phyloP scores from a whole-genome alignment of 2,888 invertebrate genomes.

The Crematogaster levior region DNA sequence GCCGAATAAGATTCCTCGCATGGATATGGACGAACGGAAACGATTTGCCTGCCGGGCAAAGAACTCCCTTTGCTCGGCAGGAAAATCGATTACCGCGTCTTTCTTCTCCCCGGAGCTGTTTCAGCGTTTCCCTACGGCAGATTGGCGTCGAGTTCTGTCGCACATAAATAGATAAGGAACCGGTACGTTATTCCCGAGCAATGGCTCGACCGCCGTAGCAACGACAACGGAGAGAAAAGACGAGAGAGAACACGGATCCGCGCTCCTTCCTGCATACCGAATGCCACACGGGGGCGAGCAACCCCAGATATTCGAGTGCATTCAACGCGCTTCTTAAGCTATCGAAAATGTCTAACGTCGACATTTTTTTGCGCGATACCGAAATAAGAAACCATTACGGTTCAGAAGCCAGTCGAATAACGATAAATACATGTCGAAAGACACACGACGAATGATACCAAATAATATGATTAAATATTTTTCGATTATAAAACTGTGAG shows the following conservation, averaged over 20 bases:
- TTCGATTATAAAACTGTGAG: background rate
- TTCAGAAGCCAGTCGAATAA: background rate
- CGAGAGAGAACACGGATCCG: slow-evolving; percentile 59
- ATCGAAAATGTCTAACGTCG: background rate
- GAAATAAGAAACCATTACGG: background rate
- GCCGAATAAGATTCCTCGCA: slow-evolving; percentile 68
- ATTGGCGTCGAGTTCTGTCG: slow-evolving; percentile 79
- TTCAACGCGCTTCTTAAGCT: slow-evolving; percentile 15
- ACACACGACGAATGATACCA: background rate
- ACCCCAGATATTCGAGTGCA: slow-evolving; percentile 13
- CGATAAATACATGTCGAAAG: background rate
- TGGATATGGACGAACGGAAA: slow-evolving; percentile 69
- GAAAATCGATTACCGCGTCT: slow-evolving; percentile 72
- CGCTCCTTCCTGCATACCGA: slow-evolving; percentile 48
- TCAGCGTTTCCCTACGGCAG: slow-evolving; percentile 64
- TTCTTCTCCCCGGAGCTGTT: slow-evolving; percentile 68
- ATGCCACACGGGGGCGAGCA: background rate
- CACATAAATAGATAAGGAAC: slow-evolving; percentile 78
- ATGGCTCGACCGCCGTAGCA: slow-evolving; percentile 52
- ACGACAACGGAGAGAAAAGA: slow-evolving; percentile 43
- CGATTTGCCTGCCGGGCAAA: slow-evolving; percentile 74
- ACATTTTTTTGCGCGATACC: background rate
- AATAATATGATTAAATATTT: background rate
- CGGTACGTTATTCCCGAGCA: slow-evolving; percentile 78
- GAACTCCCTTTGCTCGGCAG: slow-evolving; percentile 63